These are phyloP conservation scores for Bubo bubo DNA, from an alignment of 2,113 vertebrate genomes.

Conservation along the genomic window DNA sequence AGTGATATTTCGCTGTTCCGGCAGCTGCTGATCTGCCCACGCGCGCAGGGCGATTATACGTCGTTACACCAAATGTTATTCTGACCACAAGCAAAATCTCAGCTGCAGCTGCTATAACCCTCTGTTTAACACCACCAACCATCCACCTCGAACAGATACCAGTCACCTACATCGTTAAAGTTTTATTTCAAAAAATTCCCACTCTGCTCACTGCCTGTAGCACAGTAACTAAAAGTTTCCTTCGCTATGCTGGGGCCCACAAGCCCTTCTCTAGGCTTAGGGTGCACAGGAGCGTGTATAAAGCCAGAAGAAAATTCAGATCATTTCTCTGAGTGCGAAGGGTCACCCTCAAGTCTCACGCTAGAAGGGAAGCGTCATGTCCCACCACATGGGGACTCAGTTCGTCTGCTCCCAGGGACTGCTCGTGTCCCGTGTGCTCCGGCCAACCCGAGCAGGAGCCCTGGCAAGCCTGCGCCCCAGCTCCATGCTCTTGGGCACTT, in stretches of 20 bases:
- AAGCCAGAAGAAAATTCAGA: neutral
- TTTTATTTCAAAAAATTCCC: neutral
- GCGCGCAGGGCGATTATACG: neutral
- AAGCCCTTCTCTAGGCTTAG: neutral
- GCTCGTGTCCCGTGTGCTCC: neutral
- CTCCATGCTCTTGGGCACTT: neutral
- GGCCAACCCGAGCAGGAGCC: neutral
- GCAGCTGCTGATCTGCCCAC: neutral
- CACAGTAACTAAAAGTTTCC: neutral
- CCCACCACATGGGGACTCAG: accelerated
- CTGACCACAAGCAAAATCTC: neutral
- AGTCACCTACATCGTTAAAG: neutral
- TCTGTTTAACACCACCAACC: neutral
- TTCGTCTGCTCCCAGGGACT: neutral
- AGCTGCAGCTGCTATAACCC: neutral
- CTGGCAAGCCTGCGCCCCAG: neutral
- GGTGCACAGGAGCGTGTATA: accelerated
- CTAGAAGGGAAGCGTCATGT: neutral
- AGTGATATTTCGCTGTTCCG: neutral
- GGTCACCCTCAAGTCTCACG: neutral
- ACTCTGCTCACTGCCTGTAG: neutral
- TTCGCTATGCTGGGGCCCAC: accelerated
- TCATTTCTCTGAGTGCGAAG: accelerated
- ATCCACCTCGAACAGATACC: neutral
- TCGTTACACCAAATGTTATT: neutral